These are phyloP conservation scores for Chromis chromis DNA, from an alignment of 2,797 vertebrate genomes.

Conservation along the genomic window DNA sequence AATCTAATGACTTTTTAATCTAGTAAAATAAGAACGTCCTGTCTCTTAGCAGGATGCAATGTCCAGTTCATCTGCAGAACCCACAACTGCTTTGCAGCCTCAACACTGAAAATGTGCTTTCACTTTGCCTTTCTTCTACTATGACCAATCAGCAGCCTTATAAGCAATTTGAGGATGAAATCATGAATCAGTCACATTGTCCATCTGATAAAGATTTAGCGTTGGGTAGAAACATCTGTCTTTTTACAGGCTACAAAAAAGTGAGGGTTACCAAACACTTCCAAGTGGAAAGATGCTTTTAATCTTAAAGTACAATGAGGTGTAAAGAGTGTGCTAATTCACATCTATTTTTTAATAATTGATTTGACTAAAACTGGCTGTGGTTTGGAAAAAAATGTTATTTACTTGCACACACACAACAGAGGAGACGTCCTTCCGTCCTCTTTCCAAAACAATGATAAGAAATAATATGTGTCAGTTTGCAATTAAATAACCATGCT, in stretches of 20 bases:
- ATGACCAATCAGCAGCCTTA: neutral
- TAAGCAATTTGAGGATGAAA: neutral
- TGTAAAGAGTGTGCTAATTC: too few species aligned
- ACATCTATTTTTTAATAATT: neutral
- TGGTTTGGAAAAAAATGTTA: neutral
- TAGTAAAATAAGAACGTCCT: neutral
- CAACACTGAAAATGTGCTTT: too few species aligned
- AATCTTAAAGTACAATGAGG: neutral
- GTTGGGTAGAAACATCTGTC: neutral
- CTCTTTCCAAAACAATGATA: constrained; percentile 4
- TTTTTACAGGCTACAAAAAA: too few species aligned
- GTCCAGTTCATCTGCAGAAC: constrained; percentile 8
- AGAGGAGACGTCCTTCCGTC: neutral
- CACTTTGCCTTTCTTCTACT: neutral
- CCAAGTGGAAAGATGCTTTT: too few species aligned
- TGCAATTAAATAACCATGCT: neutral
- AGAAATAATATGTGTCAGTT: constrained; percentile 20
- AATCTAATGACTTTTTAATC: neutral
- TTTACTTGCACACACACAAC: neutral
- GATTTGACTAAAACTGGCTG: constrained; percentile 4
- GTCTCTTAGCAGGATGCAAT: constrained; percentile 1
- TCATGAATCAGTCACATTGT: neutral
- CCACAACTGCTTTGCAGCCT: neutral
- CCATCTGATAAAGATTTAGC: neutral
- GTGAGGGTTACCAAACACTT: too few species aligned